Base-by-base conservation (phyloP, 2,797 vertebrate genomes). In the Sebastes vulpes region DNA sequence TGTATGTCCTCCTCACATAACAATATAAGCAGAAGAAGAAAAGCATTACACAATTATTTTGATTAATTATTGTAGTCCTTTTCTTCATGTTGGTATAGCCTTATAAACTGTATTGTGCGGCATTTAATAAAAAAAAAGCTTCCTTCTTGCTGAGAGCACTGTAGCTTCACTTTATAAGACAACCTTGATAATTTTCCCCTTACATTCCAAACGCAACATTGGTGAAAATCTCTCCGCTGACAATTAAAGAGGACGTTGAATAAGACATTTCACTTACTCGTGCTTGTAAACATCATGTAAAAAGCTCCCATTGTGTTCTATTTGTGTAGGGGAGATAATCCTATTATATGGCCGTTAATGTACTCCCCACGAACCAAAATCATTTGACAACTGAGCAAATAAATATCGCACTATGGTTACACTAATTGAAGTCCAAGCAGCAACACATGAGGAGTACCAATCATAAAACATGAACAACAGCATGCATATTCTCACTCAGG, bases 371-470 rank as follows among this genome's bases (percentile, higher is more conserved):
- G 66, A 75, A 61, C 56, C 29, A 1, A 65, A 83, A 66, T 26
- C 65, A 74, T 61, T 56, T 46, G 72, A 81, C 76, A 64, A 69
- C 28, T 10, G 64, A 63, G 66, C 59, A 80, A 88, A 80, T 79
- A 78, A 48, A 73, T 60, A 75, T 4, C 6, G 6, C 71, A 53
- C 25, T n/a, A 79, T 23, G n/a, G 65, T 69, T 48, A 67, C 66
- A 48, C 65, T 76, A 65, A 84, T 77, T 81, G 64, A 84, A 82
- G 85, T 71, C 65, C 42, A 14, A 58, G 75, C 58, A 65, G 14
- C 79, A 79, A 67, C 38, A 57, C 46, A 18, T 53, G 81, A 82
- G 69, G 73, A 5, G 54, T 65, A 74, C 9, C 71, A 75, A 77
- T 90, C 79, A 74, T 31, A 26, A 54, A 78, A 65, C 67, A 79